Base-by-base conservation (phyloP, 2,888 invertebrate species). In the Drosophila mimica region DNA sequence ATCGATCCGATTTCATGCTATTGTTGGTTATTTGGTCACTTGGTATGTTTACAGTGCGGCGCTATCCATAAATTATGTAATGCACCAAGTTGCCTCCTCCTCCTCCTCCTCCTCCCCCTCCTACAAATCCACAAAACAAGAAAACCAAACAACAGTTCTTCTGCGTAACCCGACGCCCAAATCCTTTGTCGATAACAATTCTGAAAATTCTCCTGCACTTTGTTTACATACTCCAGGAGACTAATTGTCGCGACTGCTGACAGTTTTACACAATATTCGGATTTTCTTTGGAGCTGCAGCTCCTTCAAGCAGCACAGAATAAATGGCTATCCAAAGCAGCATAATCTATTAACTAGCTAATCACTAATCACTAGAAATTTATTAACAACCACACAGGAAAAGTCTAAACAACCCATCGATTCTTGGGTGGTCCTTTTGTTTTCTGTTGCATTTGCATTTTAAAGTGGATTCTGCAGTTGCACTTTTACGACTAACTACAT, bases 51-150 rank as follows among this genome's bases (percentile, higher is more conserved):
- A 91, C 89, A 83, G 82, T 87, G 74, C 79, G 83, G 81, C 82
- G 82, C 90, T 87, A 81, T 68, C 36, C 89, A 90, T 89, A 89
- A 91, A 91, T 91, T 90, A 91, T 70, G 74, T 65, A 88, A 89
- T 77, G 73, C 74, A 72, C 36, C 63, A 63, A 30, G 43, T 60
- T 34, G 46, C 38, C 49, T 36, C 49, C 61, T 7, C 51, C 36
- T 52, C 46, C 20, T 52, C 46, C 20, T 28, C 15, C 54, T 11
- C 46, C 13, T 56, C 17, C 54, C 33, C 43, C 46, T 33, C 38
- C 61, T 5, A 38, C 28, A 11, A 58, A 2, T 31, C 52, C 59
- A 51, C 60, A 75, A 20, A 34, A 61, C 36, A 77, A 79, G 46
- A 52, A 46, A 36, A 48, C 40, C 60, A 48, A 65, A 70, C 70